Evolutionary conservation across 2,888 invertebrate genomes (phyloP), one percentile per base, ranked within the genome.

Genomic region (Adelognathus sp.): DNA sequence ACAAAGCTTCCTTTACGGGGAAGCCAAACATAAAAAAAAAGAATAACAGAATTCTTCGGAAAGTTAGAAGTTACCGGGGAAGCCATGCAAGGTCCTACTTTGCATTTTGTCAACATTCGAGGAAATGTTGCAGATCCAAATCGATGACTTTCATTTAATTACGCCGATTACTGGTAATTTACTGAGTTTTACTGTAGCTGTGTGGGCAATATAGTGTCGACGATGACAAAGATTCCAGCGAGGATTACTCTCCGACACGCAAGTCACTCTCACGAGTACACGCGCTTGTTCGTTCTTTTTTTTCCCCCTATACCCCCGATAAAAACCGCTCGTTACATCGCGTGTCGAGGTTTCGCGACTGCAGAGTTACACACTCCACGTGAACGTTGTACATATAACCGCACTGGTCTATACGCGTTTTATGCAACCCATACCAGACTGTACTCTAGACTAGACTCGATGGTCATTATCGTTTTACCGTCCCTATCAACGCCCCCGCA

Each of bases 201-300:
- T n/a, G n/a, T n/a, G n/a, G n/a, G n/a, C n/a, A n/a, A n/a, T n/a
- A 46, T 18, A 46, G 21, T 21, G 46, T 14, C 27, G 14, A 29
- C 14, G 52, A 54, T 54, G 29, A 27, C n/a, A 14, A 54, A 5
- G 29, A 29, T 29, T 27, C 52, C n/a, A n/a, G 27, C 52, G 7
- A 54, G 14, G 29, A 54, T 54, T 54, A 33, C 33, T 36, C 36
- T 24, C 16, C 39, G 33, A 58, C 66, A 54, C 66, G 66, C 66
- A 54, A 54, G 36, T 33, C 64, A 50, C 33, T 64, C 31, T 50
- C 50, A 50, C 36, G 50, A 66, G 52, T 24, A 52, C 27, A 21
- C 36, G 24, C 27, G 52, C 29, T 4, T 27, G 14, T 16, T 27
- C n/a, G 46, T 18, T 24, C 52, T 67, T 39, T 60, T 41, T 18